A percentile compares a stretch with the other conserved stretches of the same genome.
Evolutionary conservation across 2,113 vertebrate species (phyloP).

Genomic region (Charadrius vociferus): DNA sequence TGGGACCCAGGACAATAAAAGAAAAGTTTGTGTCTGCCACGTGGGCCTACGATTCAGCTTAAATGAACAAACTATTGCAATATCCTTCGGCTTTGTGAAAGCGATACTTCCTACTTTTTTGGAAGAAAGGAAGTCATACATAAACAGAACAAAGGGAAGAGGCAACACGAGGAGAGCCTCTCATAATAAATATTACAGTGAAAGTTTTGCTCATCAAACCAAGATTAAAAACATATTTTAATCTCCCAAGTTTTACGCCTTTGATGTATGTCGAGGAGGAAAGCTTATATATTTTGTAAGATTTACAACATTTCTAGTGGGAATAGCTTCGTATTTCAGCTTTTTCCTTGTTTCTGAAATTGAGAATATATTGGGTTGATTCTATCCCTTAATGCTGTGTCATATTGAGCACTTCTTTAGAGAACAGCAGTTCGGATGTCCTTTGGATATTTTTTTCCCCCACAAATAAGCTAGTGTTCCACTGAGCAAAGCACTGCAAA

Average conservation of each 20-base stretch:
- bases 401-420: constrained; percentile 28
- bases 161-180: constrained; percentile 77
- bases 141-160: constrained; percentile 80
- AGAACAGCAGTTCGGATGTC: constrained; percentile 10
- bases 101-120: constrained; percentile 67
- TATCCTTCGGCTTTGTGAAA: constrained; percentile 61
- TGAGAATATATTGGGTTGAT: constrained; percentile 27
- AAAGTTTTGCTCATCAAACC: constrained; percentile 78
- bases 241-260: constrained; percentile 68
- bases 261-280: constrained; percentile 76
- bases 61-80: constrained; percentile 61
- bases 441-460: constrained; percentile 1
- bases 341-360: constrained; percentile 21
- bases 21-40: constrained; percentile 49
- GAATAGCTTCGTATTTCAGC: constrained; percentile 45
- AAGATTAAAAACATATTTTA: constrained; percentile 79
- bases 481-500: constrained; percentile 38
- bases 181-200: constrained; percentile 69
- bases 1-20: constrained; percentile 59
- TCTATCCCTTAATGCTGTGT: constrained; percentile 23
- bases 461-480: not conserved
- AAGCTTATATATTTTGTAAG: constrained; percentile 68
- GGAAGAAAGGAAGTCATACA: constrained; percentile 70
- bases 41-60: constrained; percentile 46
- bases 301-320: constrained; percentile 68